Evolutionary conservation across 2,797 vertebrate genomes (phyloP).

Genomic region (Sitta carolinensis): DNA sequence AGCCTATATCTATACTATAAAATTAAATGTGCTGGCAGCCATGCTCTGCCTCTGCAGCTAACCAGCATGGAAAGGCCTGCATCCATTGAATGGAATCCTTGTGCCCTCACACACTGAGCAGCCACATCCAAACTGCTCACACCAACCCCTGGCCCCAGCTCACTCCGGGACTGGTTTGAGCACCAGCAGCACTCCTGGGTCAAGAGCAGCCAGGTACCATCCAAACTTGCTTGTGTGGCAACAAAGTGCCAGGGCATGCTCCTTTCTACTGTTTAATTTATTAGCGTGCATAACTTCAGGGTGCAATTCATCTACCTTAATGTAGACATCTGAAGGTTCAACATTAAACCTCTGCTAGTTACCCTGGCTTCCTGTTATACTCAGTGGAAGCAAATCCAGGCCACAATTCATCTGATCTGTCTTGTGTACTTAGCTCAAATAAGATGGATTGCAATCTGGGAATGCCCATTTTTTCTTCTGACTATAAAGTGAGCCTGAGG

Average conservation of each 20-base stretch:
- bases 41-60: not conserved
- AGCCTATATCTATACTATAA: not conserved
- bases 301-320: conserved; percentile 56
- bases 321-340: conserved; percentile 49
- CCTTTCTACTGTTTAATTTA: conserved; percentile 31
- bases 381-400: conserved; percentile 51
- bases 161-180: not conserved
- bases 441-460: conserved; percentile 54
- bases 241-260: not conserved
- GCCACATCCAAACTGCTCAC: not conserved
- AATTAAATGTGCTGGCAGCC: fast-evolving
- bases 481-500: conserved; percentile 37
- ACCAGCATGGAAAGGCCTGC: not conserved
- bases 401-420: conserved; percentile 61
- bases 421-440: conserved; percentile 52
- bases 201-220: not conserved
- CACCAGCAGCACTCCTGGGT: not conserved
- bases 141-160: fast-evolving
- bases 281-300: conserved; percentile 10
- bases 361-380: conserved; percentile 50
- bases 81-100: not conserved
- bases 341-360: conserved; percentile 32
- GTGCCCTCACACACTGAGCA: not conserved
- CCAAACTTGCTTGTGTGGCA: not conserved
- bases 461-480: conserved; percentile 26